phyloP scores from a whole-genome alignment of 2,797 vertebrate species.

The Sciurus carolinensis region DNA sequence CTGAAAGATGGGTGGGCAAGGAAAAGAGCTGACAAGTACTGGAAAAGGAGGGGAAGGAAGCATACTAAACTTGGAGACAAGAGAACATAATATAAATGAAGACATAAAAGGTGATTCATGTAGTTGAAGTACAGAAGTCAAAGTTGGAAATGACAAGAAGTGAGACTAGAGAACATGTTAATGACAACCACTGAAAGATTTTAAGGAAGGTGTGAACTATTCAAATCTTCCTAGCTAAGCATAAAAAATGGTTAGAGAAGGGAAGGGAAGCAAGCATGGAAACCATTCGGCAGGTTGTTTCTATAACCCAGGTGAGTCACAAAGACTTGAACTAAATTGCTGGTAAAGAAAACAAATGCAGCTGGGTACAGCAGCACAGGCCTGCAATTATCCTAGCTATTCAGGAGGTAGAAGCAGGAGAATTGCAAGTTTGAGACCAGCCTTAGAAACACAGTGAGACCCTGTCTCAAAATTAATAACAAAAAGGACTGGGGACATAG shows the following conservation, averaged over 20 bases:
- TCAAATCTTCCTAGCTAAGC: not conserved
- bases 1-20: not conserved
- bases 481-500: no score
- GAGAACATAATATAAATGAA: not conserved
- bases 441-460: no score
- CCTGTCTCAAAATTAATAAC: no score
- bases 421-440: no score
- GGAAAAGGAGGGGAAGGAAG: not conserved
- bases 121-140: not conserved
- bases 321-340: not conserved
- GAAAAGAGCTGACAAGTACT: not conserved
- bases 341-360: not conserved
- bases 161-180: not conserved
- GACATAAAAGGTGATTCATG: not conserved
- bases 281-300: not conserved
- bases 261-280: not conserved
- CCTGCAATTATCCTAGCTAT: no score
- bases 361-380: no score
- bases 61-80: not conserved
- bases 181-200: not conserved
- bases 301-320: not conserved
- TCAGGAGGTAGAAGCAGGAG: no score
- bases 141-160: not conserved
- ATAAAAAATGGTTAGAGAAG: not conserved
- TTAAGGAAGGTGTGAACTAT: not conserved